These are phyloP conservation scores for Erythrolamprus reginae DNA, from an alignment of 2,113 vertebrate genomes.

Conservation along the genomic window DNA sequence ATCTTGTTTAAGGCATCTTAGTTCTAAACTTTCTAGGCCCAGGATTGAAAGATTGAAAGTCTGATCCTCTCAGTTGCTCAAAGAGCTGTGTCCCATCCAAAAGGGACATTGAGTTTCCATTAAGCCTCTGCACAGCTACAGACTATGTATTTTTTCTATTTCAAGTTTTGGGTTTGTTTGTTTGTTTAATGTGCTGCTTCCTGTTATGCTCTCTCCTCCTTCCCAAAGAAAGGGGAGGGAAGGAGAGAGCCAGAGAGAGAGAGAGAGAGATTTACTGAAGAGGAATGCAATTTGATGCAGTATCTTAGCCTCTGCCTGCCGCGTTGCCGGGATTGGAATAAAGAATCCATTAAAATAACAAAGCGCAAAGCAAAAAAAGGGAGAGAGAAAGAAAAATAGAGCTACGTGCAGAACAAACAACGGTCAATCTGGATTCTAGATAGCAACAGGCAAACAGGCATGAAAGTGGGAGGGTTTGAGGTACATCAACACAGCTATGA, in stretches of 20 bases:
- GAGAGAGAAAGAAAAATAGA: background rate
- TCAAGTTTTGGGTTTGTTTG: background rate
- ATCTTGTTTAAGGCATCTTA: too few relatives aligned
- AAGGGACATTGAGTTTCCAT: background rate
- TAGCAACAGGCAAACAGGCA: background rate
- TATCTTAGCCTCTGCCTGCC: conserved; percentile 14
- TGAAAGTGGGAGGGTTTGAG: background rate
- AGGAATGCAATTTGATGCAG: conserved; percentile 28
- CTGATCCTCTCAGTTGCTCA: background rate
- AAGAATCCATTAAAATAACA: conserved; percentile 38
- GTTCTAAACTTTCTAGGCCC: too few relatives aligned
- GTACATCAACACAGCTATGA: background rate
- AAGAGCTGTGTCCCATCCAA: background rate
- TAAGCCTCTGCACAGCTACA: background rate
- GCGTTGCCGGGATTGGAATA: conserved; percentile 19
- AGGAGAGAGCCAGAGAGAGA: background rate
- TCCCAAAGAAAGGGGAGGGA: background rate
- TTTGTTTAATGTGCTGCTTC: background rate
- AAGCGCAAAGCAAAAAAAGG: conserved; percentile 5
- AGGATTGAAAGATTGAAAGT: too few relatives aligned
- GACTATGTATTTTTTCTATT: background rate
- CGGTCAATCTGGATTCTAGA: conserved; percentile 22
- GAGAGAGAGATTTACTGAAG: background rate
- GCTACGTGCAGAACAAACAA: conserved; percentile 8
- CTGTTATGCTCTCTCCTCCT: background rate